Base-by-base conservation (phyloP, 2,797 vertebrate species). In the Amphiprion clarkii region DNA sequence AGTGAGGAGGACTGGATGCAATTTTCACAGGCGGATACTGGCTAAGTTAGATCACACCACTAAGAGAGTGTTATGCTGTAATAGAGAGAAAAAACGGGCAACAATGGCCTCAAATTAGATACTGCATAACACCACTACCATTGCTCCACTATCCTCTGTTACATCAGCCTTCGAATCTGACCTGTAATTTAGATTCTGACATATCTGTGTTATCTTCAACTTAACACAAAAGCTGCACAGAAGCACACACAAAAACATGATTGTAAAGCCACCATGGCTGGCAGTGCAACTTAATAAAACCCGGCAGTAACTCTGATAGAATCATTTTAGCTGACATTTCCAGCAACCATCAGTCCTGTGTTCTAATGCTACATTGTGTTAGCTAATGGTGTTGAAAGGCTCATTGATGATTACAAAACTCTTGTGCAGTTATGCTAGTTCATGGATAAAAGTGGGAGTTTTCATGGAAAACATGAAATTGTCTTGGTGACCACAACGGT, bases 1-100 rank as follows among this genome's bases (percentile, higher is more conserved):
- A 63, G 11, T 16, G 42, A 76, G 49, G 71, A 53, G 68, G 58
- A 64, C 1, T 75, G 63, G 51, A 57, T 82, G 56, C 40, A 33
- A 59, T 84, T 78, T 78, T 74, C 70, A 61, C 73, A 78, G 48
- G 48, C 58, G 69, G 62, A 48, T 55, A 53, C 23, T 71, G 56
- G 29, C n/a, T 48, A 23, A 67, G 54, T 65, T 64, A 66, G n/a
- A 63, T 83, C 70, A 74, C 63, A 76, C 46, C 42, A 83, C 33
- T 39, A 6, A 16, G 49, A 75, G 58, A 73, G 76, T 60, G 66
- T 59, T 68, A 31, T 54, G 54, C 71, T 10, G 39, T 27, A 63
- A 71, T 53, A 19, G 36, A 79, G 62, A 78, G 63, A 58, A 68
- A 74, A 76, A 66, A 71, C 39, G 42, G 52, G 16, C 55, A 51